These are phyloP conservation scores for Acrocyrtus sp. DNA, from an alignment of 2,888 invertebrate genomes.

Conservation along the genomic window DNA sequence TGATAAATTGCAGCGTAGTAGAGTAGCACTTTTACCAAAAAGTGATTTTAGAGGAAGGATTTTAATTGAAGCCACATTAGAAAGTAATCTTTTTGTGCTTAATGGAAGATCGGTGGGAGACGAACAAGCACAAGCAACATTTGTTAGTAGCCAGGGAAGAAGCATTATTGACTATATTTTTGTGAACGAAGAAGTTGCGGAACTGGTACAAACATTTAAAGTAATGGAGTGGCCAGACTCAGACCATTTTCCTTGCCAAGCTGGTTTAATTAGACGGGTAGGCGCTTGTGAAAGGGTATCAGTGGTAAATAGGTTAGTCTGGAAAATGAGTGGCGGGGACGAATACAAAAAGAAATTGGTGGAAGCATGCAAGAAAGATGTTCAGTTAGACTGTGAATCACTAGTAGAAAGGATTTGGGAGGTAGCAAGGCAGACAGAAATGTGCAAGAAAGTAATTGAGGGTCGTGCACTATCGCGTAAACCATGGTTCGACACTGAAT, in stretches of 20 bases:
- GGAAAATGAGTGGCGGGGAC: too few relatives aligned
- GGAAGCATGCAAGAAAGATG: neutral
- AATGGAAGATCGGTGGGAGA: conserved; percentile 33
- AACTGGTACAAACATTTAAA: neutral
- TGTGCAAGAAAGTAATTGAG: neutral
- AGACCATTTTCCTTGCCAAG: conserved; percentile 6
- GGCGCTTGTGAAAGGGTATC: neutral
- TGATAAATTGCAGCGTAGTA: too few relatives aligned
- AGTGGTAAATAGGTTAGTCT: neutral
- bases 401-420: neutral
- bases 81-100: conserved; percentile 1
- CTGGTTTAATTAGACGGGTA: neutral
- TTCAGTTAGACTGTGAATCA: neutral
- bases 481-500: conserved; percentile 30
- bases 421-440: neutral
- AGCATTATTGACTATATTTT: conserved; percentile 33
- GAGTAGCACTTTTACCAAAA: too few relatives aligned
- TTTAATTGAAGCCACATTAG: neutral
- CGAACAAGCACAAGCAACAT: conserved; percentile 18
- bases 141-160: neutral
- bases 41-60: conserved; percentile 14
- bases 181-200: neutral
- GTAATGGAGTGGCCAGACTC: neutral
- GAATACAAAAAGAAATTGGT: neutral
- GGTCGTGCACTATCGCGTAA: neutral